Percentiles rank a stretch among this genome's conserved stretches.
Evolutionary conservation across 2,888 invertebrate species (phyloP).

Genomic region (Chironomus tentans): DNA sequence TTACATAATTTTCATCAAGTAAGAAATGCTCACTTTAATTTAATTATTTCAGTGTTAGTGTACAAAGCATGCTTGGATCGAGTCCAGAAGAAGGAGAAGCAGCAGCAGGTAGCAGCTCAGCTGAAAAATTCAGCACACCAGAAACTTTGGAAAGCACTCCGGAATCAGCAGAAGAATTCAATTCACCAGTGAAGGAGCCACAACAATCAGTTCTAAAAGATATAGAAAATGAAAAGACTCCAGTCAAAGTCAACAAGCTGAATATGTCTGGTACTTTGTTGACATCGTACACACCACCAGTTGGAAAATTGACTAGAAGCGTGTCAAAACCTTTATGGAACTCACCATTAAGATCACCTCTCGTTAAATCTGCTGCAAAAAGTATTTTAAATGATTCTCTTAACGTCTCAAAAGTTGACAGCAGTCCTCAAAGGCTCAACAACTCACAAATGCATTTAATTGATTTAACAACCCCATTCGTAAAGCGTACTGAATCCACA

Average conservation of each 20-base stretch:
- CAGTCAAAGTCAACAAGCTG: background rate
- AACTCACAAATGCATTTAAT: background rate
- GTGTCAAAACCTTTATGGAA: background rate
- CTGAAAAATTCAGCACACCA: no score
- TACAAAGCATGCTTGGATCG: background rate
- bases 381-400: background rate
- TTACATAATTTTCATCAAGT: background rate
- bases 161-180: background rate
- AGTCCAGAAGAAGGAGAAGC: no score
- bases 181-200: background rate
- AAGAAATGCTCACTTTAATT: no score
- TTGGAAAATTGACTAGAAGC: background rate
- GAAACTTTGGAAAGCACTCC: background rate
- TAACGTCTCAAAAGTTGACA: background rate
- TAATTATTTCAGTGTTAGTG: background rate
- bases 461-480: background rate
- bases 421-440: background rate
- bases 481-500: background rate
- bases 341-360: background rate
- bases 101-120: no score
- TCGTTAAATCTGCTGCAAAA: background rate
- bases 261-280: conserved; percentile 9
- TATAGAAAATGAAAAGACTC: background rate
- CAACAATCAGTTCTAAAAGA: background rate
- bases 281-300: conserved; percentile 10